These are phyloP conservation scores for Phytoseiulus persimilis DNA, from an alignment of 2,888 invertebrate species.

Conservation along the genomic window DNA sequence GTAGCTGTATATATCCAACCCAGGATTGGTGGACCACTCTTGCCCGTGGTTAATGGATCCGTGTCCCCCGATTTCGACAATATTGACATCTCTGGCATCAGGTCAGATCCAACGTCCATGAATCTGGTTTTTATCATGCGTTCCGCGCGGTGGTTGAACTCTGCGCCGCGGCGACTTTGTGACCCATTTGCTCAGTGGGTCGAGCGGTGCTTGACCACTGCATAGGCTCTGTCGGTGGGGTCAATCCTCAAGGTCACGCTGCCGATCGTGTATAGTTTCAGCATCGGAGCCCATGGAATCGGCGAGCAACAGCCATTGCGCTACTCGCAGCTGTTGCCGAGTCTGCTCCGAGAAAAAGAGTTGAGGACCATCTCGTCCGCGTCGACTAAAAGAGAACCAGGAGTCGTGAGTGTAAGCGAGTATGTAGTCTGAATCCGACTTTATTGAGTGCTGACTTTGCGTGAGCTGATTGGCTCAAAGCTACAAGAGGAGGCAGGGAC, in stretches of 20 bases:
- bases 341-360: too few relatives aligned
- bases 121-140: not conserved
- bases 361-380: too few relatives aligned
- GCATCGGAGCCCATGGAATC: too few relatives aligned
- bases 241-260: not conserved
- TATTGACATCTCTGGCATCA: not conserved
- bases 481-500: not conserved
- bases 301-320: too few relatives aligned
- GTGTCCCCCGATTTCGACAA: not conserved
- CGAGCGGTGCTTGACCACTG: not conserved
- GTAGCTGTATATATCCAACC: too few relatives aligned
- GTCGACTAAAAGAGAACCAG: not conserved
- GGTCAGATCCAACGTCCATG: not conserved
- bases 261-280: not conserved
- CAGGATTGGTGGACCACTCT: not conserved
- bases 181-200: not conserved
- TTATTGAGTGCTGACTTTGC: not conserved
- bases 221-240: not conserved
- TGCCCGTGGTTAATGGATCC: not conserved
- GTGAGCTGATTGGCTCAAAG: not conserved
- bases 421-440: not conserved
- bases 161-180: not conserved
- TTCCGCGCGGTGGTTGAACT: slow-evolving; percentile 5
- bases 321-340: too few relatives aligned
- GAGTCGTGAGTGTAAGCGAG: not conserved